These are phyloP conservation scores for Tenthredo livida DNA, from an alignment of 2,888 invertebrate species.

Conservation along the genomic window DNA sequence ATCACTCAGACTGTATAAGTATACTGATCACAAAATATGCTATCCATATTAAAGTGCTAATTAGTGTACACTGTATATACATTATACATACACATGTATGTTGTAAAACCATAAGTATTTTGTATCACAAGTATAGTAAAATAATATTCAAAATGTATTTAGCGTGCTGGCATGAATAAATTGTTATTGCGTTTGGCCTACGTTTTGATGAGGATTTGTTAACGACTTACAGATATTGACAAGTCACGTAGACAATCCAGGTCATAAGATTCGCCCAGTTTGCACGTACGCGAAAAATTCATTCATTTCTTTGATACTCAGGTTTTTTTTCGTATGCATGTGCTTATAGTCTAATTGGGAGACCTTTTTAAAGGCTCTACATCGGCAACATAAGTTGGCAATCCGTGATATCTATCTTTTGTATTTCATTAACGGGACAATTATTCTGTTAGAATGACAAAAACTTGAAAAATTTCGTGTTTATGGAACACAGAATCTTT, in stretches of 20 bases:
- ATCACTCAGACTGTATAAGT: not conserved
- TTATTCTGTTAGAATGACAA: not conserved
- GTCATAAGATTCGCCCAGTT: slow-evolving; percentile 30
- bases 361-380: not conserved
- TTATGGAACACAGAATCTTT: not conserved
- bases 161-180: slow-evolving; percentile 42
- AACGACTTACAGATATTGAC: slow-evolving; percentile 43
- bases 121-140: slow-evolving; percentile 1
- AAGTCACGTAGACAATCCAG: slow-evolving; percentile 40
- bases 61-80: not conserved
- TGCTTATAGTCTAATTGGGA: not conserved
- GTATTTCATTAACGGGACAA: not conserved
- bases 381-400: not conserved
- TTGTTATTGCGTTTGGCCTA: slow-evolving; percentile 32
- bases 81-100: not conserved
- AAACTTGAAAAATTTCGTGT: not conserved
- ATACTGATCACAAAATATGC: slow-evolving; percentile 17
- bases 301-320: slow-evolving; percentile 12
- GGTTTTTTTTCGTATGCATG: not conserved
- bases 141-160: slow-evolving; percentile 15
- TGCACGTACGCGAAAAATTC: slow-evolving; percentile 37
- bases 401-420: not conserved
- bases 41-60: slow-evolving; percentile 2
- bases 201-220: slow-evolving; percentile 30
- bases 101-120: not conserved